phyloP scores from a whole-genome alignment of 1,140 invertebrate species.

The Bicyclus anynana region DNA sequence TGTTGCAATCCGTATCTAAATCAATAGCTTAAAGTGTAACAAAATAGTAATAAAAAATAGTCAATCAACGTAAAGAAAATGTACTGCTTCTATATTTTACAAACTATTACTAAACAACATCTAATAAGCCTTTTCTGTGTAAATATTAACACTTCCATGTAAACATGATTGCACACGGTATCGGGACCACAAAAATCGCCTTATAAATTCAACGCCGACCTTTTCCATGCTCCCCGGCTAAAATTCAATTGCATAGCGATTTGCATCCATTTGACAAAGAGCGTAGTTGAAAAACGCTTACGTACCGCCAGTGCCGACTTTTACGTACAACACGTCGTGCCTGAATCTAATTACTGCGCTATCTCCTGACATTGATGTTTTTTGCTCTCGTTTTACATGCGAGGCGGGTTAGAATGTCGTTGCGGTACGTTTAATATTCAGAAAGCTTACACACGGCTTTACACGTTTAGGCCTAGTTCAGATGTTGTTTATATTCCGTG shows the following conservation, averaged over 20 bases:
- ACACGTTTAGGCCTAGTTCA: neutral
- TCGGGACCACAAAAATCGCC: neutral
- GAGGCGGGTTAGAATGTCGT: constrained; percentile 22
- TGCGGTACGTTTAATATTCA: constrained; percentile 14
- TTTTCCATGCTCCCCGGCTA: constrained; percentile 3
- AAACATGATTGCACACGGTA: neutral
- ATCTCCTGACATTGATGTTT: constrained; percentile 33
- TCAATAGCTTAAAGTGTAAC: no score
- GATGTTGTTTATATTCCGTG: neutral
- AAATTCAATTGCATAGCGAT: constrained; percentile 28
- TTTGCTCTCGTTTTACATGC: constrained; percentile 28
- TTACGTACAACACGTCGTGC: constrained; percentile 30
- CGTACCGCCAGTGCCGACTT: constrained; percentile 26
- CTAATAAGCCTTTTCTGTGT: no score
- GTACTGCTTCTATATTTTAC: no score
- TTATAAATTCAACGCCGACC: constrained; percentile 1
- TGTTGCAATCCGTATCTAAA: no score
- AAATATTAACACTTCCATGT: neutral
- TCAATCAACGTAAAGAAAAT: no score
- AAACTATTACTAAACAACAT: no score
- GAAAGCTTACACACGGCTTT: constrained; percentile 2
- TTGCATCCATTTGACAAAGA: constrained; percentile 28
- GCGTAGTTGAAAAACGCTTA: constrained; percentile 27
- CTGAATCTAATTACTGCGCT: constrained; percentile 41
- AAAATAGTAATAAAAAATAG: no score